Evolutionary conservation across 2,797 vertebrate species (phyloP), one percentile per base, ranked within the genome.

Genomic region (Anabacerthia variegaticeps): DNA sequence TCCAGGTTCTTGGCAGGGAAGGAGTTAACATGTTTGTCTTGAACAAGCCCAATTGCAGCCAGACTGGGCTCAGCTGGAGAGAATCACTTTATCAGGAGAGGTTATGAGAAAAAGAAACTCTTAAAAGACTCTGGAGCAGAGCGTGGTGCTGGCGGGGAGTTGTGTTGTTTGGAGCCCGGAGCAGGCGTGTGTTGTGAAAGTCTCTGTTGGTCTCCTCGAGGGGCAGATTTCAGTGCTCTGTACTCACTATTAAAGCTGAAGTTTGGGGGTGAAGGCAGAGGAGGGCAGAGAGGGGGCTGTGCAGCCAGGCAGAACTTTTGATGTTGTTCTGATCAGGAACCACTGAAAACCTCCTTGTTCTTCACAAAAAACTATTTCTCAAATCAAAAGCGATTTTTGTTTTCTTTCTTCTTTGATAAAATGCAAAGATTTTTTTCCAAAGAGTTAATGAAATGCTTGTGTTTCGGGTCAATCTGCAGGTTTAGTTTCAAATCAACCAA

Each of bases 41-140:
- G 26, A 58, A 62, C 34, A 32, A 85, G 14, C 3, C 2, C 83
- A 56, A 58, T 6, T 91, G 87, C 85, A 95, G 78, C 22, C 75
- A 46, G 89, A 14, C 82, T 93, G 89, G 78, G 85, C 93, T 97
- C 95, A 92, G 92, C 93, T 94, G 92, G 91, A 89, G 87, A 88
- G 82, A 90, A 84, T 67, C 63, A 16, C 82, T 95, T 89, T 83
- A 86, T 92, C 67, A 71, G 82, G 55, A 89, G 85, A 68, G 79
- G 89, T 84, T 91, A 79, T 46, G 55, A 76, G 76, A 21, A 80
- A 87, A 91, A 93, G 91, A 88, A 96, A 81, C 85, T 94, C 94
- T 93, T 96, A 54, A 89, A 95, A 92, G 87, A 20, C 62, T 92
- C 54, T 66, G 5, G 41, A 49, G 89, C 76, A 66, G 87, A 59